Percentiles rank a stretch among this genome's conserved stretches.
These are phyloP conservation scores for Pseudococcus viburni DNA, from an alignment of 2,888 invertebrate species.

Conservation along the genomic window DNA sequence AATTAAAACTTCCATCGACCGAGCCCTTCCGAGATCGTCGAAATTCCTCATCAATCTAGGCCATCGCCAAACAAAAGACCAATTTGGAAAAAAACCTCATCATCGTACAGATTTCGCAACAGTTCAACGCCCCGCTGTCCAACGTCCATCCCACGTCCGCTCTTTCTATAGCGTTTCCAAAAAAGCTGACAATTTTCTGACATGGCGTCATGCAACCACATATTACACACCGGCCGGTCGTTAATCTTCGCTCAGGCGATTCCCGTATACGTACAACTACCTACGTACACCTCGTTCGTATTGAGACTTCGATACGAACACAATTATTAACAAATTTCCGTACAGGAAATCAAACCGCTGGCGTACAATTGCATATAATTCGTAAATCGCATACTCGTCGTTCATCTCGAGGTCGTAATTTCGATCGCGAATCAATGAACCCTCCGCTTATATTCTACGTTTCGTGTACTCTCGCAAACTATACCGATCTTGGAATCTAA, in stretches of 20 bases:
- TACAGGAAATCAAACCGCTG: conserved; percentile 11
- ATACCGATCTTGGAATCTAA: not conserved
- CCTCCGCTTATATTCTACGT: not conserved
- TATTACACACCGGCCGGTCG: not conserved
- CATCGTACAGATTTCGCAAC: conserved; percentile 9
- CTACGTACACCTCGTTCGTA: not conserved
- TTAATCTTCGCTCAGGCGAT: conserved; percentile 22
- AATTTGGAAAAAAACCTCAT: not conserved
- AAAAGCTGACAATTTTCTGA: conserved; percentile 19
- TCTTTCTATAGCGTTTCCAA: not conserved
- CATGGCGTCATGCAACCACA: not conserved
- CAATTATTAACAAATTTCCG: conserved; percentile 34
- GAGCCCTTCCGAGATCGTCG: not conserved
- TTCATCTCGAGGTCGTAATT: not conserved
- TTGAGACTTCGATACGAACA: conserved; percentile 9
- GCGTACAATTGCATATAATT: not conserved
- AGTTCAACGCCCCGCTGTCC: conserved; percentile 18
- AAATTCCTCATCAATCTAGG: not conserved
- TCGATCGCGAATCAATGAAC: not conserved
- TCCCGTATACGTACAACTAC: not conserved
- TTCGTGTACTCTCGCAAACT: not conserved
- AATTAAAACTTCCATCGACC: not conserved
- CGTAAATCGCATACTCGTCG: not conserved
- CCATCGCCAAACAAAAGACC: conserved; percentile 7
- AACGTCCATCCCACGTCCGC: not conserved